phyloP scores from a whole-genome alignment of 2,797 vertebrate species.

The Bovichtus diacanthus region DNA sequence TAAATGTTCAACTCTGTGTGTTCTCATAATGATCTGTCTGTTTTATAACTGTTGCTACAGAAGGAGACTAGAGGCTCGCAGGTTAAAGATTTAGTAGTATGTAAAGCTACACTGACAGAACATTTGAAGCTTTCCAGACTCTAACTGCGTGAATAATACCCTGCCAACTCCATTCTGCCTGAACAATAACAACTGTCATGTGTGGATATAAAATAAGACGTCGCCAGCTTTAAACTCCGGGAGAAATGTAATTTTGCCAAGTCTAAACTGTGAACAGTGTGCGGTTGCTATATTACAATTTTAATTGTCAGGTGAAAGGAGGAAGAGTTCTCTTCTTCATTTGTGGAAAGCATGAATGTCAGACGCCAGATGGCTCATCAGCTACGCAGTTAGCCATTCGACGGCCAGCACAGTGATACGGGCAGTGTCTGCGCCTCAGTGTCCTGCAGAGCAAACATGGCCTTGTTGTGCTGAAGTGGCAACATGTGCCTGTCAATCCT shows the following conservation, averaged over 20 bases:
- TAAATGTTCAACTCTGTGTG: constrained; percentile 17
- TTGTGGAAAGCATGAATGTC: constrained; percentile 8
- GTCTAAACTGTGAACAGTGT: constrained; percentile 23
- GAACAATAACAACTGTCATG: constrained; percentile 43
- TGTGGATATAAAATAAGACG: constrained; percentile 24
- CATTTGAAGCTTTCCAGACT: constrained; percentile 29
- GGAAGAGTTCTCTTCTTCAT: constrained; percentile 8
- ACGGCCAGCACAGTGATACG: neutral
- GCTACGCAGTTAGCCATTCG: constrained; percentile 23
- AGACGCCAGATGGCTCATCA: constrained; percentile 47
- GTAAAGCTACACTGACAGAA: constrained; percentile 29
- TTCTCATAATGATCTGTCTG: constrained; percentile 1
- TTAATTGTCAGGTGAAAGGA: constrained; percentile 48
- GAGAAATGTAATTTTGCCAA: constrained; percentile 31
- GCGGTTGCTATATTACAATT: constrained; percentile 17
- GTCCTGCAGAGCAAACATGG: constrained; percentile 5
- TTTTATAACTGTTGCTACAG: constrained; percentile 13
- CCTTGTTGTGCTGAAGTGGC: constrained; percentile 15
- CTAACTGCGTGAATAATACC: constrained; percentile 33
- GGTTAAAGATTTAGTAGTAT: constrained; percentile 7
- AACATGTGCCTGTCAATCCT: constrained; percentile 29
- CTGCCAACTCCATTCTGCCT: constrained; percentile 36
- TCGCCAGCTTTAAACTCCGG: constrained; percentile 1
- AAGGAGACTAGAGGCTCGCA: constrained; percentile 1
- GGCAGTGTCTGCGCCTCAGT: neutral